Evolutionary conservation across 2,888 invertebrate species (phyloP), one percentile per base, ranked within the genome.

Genomic region (Clistopyga incitator): DNA sequence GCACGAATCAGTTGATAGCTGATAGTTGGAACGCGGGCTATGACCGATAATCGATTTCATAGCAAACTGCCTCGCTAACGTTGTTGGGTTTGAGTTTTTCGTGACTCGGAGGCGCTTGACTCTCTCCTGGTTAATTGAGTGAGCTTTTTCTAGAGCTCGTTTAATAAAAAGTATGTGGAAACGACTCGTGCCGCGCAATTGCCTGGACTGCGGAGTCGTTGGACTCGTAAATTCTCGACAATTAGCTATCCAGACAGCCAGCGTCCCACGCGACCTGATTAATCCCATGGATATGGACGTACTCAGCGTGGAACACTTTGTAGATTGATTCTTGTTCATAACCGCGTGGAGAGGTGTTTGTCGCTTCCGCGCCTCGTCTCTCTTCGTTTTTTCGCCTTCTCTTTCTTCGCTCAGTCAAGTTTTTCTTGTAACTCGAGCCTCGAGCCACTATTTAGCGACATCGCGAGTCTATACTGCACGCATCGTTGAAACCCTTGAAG

Each of bases 181-280:
- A 54, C 25, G 38, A 56, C 54, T 54, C 56, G 71, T 71, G 56
- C 54, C 18, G 23, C 23, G 45, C 67, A 79, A 74, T 70, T 64
- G 82, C 70, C 64, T 15, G 38, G 78, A 80, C 70, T 20, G 15
- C 34, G 78, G 81, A 81, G 81, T 84, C 84, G 81, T 84, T 81
- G 81, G 59, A 81, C 84, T 78, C 84, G 78, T 84, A 78, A 78
- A 84, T 81, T 78, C 75, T 65, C 71, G 78, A 75, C 84, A 81
- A 84, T 84, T 84, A 84, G 54, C 65, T 50, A 70, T 65, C 65
- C 81, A 84, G 84, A 81, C 84, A 70, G 84, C 23, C 52, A 76
- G 67, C 84, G 56, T 59, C 78, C 84, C 84, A 84, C 84, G 84
- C 84, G 77, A 71, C 84, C 81, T 78, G 81, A 81, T 84, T 81